Evolutionary conservation across 1,140 invertebrate species (phyloP), one percentile per base, ranked within the genome.

Genomic region (Drosophila setifemur): DNA sequence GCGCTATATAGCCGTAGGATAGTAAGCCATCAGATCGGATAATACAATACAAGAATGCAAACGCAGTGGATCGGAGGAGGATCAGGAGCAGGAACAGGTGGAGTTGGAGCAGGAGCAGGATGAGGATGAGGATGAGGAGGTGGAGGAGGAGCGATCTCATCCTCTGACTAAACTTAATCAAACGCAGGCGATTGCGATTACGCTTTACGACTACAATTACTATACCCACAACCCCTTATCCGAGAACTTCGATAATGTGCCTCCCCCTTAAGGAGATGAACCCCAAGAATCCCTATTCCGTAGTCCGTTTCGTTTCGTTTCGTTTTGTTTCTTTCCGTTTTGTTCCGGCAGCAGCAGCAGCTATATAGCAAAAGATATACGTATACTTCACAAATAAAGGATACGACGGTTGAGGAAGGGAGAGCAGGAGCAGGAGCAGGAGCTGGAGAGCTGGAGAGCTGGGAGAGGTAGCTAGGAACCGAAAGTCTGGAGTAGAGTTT

Each of bases 91-190:
- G n/a, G n/a, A n/a, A n/a, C n/a, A n/a, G n/a, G n/a, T n/a, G n/a
- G n/a, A n/a, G n/a, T 7, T n/a, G 8, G 25, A 31, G n/a, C n/a
- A n/a, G n/a, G n/a, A n/a, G n/a, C n/a, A n/a, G n/a, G n/a, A n/a
- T n/a, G n/a, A n/a, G n/a, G n/a, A n/a, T n/a, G n/a, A n/a, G n/a
- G n/a, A n/a, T n/a, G n/a, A n/a, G n/a, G n/a, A n/a, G n/a, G n/a
- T n/a, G n/a, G n/a, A n/a, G n/a, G n/a, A n/a, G n/a, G n/a, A n/a
- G n/a, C n/a, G n/a, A n/a, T n/a, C n/a, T n/a, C n/a, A n/a, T n/a
- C n/a, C 12, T 31, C 19, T 19, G 11, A 39, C 47, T 37, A 19
- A 64, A 66, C 33, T 25, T 37, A 64, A 64, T 64, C 57, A 66
- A 55, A 55, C 14, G 29, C 45, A 23, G 3, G 31, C 19, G 29